phyloP scores from a whole-genome alignment of 2,888 invertebrate genomes.

The Dryococelus australis region DNA sequence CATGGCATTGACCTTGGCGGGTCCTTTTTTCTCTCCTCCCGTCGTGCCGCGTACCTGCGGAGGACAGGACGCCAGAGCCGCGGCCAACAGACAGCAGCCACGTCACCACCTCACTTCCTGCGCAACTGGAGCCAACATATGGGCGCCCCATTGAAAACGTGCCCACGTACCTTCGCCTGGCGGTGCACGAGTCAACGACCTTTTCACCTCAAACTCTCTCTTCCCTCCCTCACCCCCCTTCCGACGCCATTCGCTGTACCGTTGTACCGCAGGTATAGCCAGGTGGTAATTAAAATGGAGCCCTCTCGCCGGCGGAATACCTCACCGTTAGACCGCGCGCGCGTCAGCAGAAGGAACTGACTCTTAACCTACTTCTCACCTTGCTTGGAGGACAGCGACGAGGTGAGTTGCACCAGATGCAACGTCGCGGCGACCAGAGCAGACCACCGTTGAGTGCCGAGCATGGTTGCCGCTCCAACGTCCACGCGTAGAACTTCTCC shows the following conservation, averaged over 20 bases:
- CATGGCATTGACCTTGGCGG: conserved; percentile 8
- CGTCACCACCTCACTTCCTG: background rate
- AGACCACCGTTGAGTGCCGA: background rate
- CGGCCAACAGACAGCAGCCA: background rate
- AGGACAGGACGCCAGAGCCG: background rate
- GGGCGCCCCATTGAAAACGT: background rate
- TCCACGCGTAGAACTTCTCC: background rate
- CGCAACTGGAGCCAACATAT: background rate
- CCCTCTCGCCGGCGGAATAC: background rate
- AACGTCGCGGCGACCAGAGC: background rate
- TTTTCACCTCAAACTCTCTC: conserved; percentile 16
- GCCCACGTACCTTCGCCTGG: background rate
- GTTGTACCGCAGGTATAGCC: background rate
- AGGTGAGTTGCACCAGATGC: background rate
- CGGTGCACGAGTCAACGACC: background rate
- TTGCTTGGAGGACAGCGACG: conserved; percentile 8
- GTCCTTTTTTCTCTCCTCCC: background rate
- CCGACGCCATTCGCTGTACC: background rate
- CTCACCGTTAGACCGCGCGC: background rate
- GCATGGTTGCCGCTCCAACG: background rate
- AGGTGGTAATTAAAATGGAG: background rate
- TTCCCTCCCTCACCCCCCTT: background rate
- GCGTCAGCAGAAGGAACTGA: background rate
- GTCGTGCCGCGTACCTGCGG: background rate
- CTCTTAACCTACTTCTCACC: background rate